Evolutionary conservation across 1,140 invertebrate species (phyloP).

Genomic region (Pteromalus puparum): DNA sequence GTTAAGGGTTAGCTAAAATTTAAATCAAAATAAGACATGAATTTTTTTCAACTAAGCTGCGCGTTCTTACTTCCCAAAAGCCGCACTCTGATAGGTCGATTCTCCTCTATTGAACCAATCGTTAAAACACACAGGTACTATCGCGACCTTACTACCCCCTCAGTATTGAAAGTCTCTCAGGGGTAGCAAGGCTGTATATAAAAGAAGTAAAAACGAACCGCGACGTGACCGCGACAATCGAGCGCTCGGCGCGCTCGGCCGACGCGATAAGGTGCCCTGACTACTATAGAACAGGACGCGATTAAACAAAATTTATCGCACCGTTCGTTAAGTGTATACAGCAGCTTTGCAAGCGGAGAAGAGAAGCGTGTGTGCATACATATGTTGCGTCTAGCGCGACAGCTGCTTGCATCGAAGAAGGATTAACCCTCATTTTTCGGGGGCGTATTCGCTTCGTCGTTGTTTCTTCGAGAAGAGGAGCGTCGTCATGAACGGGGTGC

Average conservation of each 20-base stretch:
- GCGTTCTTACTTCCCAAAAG: too few species aligned
- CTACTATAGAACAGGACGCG: neutral
- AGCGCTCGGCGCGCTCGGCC: neutral
- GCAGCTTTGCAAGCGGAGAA: too few species aligned
- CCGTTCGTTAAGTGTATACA: neutral
- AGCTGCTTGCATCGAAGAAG: neutral
- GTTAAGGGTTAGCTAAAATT: too few species aligned
- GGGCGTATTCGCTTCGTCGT: neutral
- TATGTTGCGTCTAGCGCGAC: neutral
- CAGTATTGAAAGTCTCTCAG: too few species aligned
- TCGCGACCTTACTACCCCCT: neutral
- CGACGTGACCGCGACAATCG: neutral
- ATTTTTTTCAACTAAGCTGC: too few species aligned
- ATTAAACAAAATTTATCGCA: neutral
- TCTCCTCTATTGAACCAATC: neutral
- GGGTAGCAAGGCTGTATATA: too few species aligned
- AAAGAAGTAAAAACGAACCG: too few species aligned
- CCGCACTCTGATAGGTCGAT: too few species aligned
- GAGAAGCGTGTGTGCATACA: too few species aligned
- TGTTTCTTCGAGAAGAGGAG: neutral
- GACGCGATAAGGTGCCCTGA: constrained; percentile 10
- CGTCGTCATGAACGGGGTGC: constrained; percentile 39
- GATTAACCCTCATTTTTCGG: neutral
- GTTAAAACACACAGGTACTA: too few species aligned
- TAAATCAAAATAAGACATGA: too few species aligned